Percentiles rank a stretch among this genome's conserved stretches.
Evolutionary conservation across 2,888 invertebrate genomes (phyloP).

Genomic region (Suillia variegata): DNA sequence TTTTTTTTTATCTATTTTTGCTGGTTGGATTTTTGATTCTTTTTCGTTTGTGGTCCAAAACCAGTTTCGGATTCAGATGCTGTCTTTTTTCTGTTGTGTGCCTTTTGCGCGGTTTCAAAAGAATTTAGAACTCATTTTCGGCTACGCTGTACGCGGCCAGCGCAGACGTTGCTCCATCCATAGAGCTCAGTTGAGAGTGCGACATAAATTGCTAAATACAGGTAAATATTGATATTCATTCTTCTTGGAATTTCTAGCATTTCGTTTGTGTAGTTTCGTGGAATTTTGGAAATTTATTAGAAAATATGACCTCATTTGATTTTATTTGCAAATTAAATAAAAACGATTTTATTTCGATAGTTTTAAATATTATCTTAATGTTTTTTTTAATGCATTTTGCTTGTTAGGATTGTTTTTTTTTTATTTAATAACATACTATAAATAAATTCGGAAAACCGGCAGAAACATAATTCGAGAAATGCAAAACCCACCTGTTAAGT

Average conservation of each 20-base stretch:
- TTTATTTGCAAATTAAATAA: not conserved
- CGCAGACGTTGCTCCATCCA: too few species aligned
- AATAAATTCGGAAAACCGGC: too few species aligned
- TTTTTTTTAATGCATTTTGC: too few species aligned
- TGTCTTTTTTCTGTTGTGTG: not conserved
- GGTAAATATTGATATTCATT: conserved; percentile 6
- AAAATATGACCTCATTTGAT: not conserved
- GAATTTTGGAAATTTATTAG: not conserved
- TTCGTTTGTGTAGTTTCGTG: not conserved
- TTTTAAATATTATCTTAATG: too few species aligned
- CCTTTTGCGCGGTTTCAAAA: not conserved
- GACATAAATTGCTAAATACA: not conserved
- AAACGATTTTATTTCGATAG: too few species aligned
- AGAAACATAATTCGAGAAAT: too few species aligned
- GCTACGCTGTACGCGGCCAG: too few species aligned
- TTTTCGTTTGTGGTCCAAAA: conserved; percentile 6
- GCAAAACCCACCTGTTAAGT: conserved; percentile 27
- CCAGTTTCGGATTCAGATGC: conserved; percentile 9
- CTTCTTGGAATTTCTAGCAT: conserved; percentile 13
- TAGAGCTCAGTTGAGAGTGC: too few species aligned
- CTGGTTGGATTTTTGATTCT: not conserved
- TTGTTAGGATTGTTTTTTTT: too few species aligned
- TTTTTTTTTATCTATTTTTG: not conserved
- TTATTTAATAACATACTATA: too few species aligned
- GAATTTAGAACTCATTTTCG: not conserved